Conservation (phyloP, 2,888 invertebrate species). For the Cataglyphis rosenhaueri region DNA sequence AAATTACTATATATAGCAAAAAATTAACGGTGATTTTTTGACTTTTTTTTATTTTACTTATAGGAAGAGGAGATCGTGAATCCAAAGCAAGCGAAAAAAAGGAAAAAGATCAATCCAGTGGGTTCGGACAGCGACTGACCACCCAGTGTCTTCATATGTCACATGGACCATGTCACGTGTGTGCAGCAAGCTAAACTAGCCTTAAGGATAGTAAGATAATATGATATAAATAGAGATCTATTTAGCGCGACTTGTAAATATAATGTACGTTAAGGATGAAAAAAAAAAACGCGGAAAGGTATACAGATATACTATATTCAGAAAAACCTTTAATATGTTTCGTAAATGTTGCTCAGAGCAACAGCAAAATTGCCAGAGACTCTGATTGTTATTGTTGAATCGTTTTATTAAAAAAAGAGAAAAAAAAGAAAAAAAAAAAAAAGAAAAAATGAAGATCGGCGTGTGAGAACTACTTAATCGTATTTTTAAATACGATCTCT, state of each 20-base stretch:
- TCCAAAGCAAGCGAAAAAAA: constrained; percentile 95
- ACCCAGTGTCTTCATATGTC: constrained; percentile 84
- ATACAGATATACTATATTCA: constrained; percentile 55
- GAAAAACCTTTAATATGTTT: constrained; percentile 64
- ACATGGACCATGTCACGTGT: constrained; percentile 83
- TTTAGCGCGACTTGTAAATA: constrained; percentile 77
- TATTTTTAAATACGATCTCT: constrained; percentile 21
- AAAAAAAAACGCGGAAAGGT: constrained; percentile 53
- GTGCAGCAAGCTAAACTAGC: constrained; percentile 83
- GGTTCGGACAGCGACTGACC: constrained; percentile 97
- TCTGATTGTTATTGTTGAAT: constrained; percentile 59
- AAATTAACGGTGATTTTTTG: neutral
- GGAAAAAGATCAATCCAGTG: constrained; percentile 91
- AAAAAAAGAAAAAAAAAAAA: neutral
- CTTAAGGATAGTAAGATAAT: constrained; percentile 84
- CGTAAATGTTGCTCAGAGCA: constrained; percentile 56
- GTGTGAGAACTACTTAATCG: constrained; percentile 41
- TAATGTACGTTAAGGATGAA: constrained; percentile 67
- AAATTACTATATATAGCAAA: neutral
- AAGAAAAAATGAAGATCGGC: constrained; percentile 22
- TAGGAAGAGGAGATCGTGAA: constrained; percentile 96
- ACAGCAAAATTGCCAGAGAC: constrained; percentile 73
- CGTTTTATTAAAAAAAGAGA: constrained; percentile 54
- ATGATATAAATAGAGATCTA: constrained; percentile 75
- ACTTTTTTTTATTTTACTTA: constrained; percentile 74